Base-by-base conservation (phyloP, 2,113 vertebrate species). In the Geococcyx californianus region DNA sequence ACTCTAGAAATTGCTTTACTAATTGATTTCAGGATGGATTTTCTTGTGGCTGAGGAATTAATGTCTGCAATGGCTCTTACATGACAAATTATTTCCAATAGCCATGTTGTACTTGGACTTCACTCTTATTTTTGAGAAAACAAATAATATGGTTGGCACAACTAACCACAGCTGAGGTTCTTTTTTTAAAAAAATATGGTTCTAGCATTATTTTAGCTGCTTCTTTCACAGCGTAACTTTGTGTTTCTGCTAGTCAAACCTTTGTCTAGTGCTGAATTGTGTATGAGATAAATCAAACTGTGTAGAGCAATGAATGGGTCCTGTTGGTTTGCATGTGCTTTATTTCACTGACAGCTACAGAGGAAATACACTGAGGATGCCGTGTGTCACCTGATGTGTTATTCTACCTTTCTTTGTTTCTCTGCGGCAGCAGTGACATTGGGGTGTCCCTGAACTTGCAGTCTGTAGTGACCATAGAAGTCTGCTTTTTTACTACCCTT, bases 11-110 rank as follows among this genome's bases (percentile, higher is more conserved):
- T 96, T 92, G 82, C 62, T 95, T 95, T 90, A 44, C 85, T 94
- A 95, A 97, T 94, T 93, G 92, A 87, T 85, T 97, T 88, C 72
- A 76, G 94, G 67, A 95, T 93, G 58, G 49, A 95, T 96, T 91
- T 94, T 6, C 74, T 73, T 60, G 49, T 90, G 90, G 67, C 54
- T 87, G 66, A 93, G 62, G 55, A 93, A 76, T 90, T 79, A 90
- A 83, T 69, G 51, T 44, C 76, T 90, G 63, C 83, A 76, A 38
- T 62, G 67, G 58, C 78, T 93, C 40, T 87, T 85, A n/a, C 5
- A 76, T 66, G 67, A 83, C 58, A 93, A 79, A 93, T 83, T 75
- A 28, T 79, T 85, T 76, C 54, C 54, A 68, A 59, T 12, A 91
- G 10, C 29, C 21, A 13, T 56, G 45, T 26, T 90, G 26, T 58